Conservation (phyloP, 2,888 invertebrate species). For the Octonoba sinensis region DNA sequence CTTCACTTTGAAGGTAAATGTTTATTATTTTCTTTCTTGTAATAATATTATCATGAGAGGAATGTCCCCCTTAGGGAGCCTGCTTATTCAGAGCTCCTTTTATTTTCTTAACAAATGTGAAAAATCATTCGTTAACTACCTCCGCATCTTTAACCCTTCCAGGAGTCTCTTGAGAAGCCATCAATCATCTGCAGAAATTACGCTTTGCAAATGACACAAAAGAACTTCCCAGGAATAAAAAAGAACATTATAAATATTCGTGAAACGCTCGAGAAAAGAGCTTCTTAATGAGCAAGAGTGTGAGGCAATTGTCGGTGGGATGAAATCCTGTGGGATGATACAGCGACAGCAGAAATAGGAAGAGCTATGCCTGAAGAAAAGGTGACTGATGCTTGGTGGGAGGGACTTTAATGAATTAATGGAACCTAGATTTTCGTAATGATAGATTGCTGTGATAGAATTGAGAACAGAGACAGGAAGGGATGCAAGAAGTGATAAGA, state of each 20-base stretch:
- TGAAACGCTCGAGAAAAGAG: conserved; percentile 12
- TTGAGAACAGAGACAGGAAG: conserved; percentile 12
- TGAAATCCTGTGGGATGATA: conserved; percentile 30
- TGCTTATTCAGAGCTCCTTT: too few species aligned
- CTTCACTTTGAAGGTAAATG: too few species aligned
- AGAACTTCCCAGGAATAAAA: conserved; percentile 27
- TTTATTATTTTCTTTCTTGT: too few species aligned
- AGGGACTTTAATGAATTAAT: conserved; percentile 63
- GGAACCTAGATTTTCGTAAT: conserved; percentile 59
- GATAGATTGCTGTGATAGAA: conserved; percentile 55
- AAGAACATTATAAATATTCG: conserved; percentile 47
- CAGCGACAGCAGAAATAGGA: conserved; percentile 6
- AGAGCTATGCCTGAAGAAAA: conserved; percentile 45
- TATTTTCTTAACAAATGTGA: too few species aligned
- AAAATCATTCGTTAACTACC: too few species aligned
- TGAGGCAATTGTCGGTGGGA: conserved; percentile 11
- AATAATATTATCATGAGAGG: too few species aligned
- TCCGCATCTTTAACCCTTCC: background rate
- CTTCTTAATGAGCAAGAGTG: conserved; percentile 50
- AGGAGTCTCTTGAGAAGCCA: conserved; percentile 14
- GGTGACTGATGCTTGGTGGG: conserved; percentile 34
- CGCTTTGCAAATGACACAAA: background rate
- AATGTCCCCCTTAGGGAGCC: too few species aligned
- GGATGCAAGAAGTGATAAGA: conserved; percentile 44
- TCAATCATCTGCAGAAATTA: conserved; percentile 38